A percentile compares a stretch with the other conserved stretches of the same genome.
Conservation (phyloP, 1,140 invertebrate genomes). For the Campoletis sonorensis region DNA sequence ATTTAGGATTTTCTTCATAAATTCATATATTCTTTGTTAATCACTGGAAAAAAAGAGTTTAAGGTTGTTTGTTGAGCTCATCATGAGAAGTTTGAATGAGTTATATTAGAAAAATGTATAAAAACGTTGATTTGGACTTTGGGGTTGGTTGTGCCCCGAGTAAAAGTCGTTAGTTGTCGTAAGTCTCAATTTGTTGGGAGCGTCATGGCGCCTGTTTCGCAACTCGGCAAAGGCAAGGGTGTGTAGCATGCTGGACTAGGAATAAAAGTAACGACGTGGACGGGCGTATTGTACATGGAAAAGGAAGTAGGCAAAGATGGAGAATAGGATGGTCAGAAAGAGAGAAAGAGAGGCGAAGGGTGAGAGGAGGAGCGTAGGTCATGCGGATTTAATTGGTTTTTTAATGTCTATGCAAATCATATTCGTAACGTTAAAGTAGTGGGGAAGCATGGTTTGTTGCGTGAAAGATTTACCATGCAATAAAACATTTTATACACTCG, state of each 20-base stretch:
- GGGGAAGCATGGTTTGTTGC: slow-evolving; percentile 49
- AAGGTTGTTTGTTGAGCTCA: too few species aligned
- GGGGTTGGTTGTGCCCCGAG: not conserved
- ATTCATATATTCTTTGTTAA: too few species aligned
- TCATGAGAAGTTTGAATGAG: too few species aligned
- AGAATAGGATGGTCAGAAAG: not conserved
- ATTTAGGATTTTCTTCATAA: too few species aligned
- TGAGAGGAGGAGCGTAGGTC: not conserved
- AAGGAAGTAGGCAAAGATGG: slow-evolving; percentile 10
- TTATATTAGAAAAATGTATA: not conserved
- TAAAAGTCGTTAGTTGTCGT: slow-evolving; percentile 45
- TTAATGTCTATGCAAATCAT: slow-evolving; percentile 67
- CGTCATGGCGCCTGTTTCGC: not conserved
- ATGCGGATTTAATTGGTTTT: slow-evolving; percentile 65
- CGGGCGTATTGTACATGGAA: slow-evolving; percentile 23
- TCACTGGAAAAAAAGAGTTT: too few species aligned
- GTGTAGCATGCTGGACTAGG: not conserved
- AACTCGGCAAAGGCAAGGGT: not conserved
- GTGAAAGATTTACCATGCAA: slow-evolving; percentile 64
- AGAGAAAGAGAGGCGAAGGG: not conserved
- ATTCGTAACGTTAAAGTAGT: slow-evolving; percentile 47
- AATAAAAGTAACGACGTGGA: slow-evolving; percentile 54
- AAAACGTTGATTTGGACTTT: not conserved
- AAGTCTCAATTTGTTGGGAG: slow-evolving; percentile 45
- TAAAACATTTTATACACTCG: slow-evolving; percentile 61